Conservation (phyloP, 2,797 vertebrate species). For the Mareca penelope region DNA sequence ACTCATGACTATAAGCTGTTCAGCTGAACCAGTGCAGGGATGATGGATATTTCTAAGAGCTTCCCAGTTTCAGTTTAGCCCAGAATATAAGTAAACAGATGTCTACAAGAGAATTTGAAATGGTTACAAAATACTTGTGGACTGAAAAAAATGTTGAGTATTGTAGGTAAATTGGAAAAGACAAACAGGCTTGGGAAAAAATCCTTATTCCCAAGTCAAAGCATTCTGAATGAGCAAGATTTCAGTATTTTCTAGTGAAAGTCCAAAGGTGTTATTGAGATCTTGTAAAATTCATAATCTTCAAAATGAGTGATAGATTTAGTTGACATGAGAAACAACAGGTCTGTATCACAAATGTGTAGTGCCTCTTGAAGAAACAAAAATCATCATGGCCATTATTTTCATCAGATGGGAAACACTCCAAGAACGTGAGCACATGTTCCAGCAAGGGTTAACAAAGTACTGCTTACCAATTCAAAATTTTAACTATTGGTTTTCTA, state of each 20-base stretch:
- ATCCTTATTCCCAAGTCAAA: neutral
- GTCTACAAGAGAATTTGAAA: neutral
- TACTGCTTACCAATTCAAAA: fast-evolving
- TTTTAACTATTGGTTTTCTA: neutral
- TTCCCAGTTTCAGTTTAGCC: neutral
- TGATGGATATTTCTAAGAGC: neutral
- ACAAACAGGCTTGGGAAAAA: neutral
- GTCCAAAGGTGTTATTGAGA: neutral
- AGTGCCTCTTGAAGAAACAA: neutral
- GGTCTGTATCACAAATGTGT: neutral
- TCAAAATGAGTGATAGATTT: neutral
- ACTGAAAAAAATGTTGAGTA: neutral
- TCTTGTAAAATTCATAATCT: neutral
- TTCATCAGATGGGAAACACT: neutral
- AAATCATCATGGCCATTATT: neutral
- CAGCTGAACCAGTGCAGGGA: neutral
- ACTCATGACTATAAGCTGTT: neutral
- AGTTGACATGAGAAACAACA: neutral
- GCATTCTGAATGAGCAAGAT: neutral
- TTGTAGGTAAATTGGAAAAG: neutral
- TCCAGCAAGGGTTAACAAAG: neutral
- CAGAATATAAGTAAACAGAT: neutral
- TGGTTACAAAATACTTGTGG: neutral
- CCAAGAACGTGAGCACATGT: neutral
- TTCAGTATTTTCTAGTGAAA: neutral